Conservation (phyloP, 2,888 invertebrate species). For the Dryomyza anilis region DNA sequence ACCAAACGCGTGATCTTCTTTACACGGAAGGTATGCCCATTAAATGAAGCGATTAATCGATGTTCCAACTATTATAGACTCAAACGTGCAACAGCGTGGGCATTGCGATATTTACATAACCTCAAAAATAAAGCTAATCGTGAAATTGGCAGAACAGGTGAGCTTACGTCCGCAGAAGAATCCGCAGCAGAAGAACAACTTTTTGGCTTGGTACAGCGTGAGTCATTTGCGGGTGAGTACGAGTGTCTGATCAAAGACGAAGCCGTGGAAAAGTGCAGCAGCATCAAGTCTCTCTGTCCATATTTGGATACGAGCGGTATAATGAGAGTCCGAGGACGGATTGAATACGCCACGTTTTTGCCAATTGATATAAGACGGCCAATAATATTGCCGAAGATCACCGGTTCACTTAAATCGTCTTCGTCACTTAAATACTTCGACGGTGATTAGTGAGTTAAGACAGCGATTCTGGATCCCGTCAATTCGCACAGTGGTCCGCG, state of each 20-base stretch:
- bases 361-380: slow-evolving; percentile 25
- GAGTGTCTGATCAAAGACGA: too few species aligned
- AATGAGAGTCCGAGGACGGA: slow-evolving; percentile 15
- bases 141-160: too few species aligned
- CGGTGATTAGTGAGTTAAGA: slow-evolving; percentile 21
- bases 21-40: not conserved
- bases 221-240: not conserved
- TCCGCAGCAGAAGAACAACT: slow-evolving; percentile 4
- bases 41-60: too few species aligned
- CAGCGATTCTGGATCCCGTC: slow-evolving; percentile 32
- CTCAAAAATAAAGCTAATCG: too few species aligned
- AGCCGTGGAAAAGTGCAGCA: slow-evolving; percentile 6
- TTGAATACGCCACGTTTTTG: slow-evolving; percentile 27
- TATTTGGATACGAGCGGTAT: slow-evolving; percentile 21
- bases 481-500: too few species aligned
- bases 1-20: not conserved
- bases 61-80: too few species aligned
- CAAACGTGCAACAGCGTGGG: slow-evolving; percentile 16
- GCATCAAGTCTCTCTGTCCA: slow-evolving; percentile 12
- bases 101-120: too few species aligned
- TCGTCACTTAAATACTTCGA: slow-evolving; percentile 20
- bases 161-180: not conserved
- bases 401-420: too few species aligned
- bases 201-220: slow-evolving; percentile 15
- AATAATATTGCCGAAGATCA: slow-evolving; percentile 27